Base-by-base conservation (phyloP, 2,888 invertebrate species). In the Rhodophaea formosa region DNA sequence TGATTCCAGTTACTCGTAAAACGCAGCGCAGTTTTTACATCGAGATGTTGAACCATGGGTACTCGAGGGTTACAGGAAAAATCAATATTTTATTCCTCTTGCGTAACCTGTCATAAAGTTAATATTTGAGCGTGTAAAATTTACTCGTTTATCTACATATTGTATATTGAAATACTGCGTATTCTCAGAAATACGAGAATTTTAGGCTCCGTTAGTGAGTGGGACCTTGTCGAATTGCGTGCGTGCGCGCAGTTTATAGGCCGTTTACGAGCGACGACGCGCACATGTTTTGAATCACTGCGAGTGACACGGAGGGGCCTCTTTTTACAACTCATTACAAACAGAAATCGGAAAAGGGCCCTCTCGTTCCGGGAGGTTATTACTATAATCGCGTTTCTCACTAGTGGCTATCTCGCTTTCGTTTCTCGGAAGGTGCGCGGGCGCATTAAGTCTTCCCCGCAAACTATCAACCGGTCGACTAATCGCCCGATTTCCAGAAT, bases 301-400 rank as follows among this genome's bases (percentile, higher is more conserved):
- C 7, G 17, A 29, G 35, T 16, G 51, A 35, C 51, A 51, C 35
- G 12, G 30, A 12, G 12, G 12, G 30, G 15, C 43, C 43, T 8
- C 15, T 44, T 53, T 29, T 53, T 43, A 15, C 23, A 53, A 30
- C 39, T 46, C 23, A 17, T 47, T 39, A 14, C 46, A 46, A 35
- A 75, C 75, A 72, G 67, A 71, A 75, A 82, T 86, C 83, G 82
- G 82, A 80, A 82, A 83, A 78, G 78, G 78, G 76, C 77, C 63
- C 62, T 73, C 75, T 72, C 77, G 77, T 88, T 85, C 84, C 82
- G 78, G 82, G 85, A 86, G 84, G 81, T 86, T 86, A 84, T 89
- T 88, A 88, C 85, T 80, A 82, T 89, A 88, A 90, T 89, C 84
- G 81, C 80, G 77, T 84, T 89, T 88, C 88, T 82, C 79, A 84